These are phyloP conservation scores for Drosophila repleta DNA, from an alignment of 1,140 invertebrate genomes.

Conservation along the genomic window DNA sequence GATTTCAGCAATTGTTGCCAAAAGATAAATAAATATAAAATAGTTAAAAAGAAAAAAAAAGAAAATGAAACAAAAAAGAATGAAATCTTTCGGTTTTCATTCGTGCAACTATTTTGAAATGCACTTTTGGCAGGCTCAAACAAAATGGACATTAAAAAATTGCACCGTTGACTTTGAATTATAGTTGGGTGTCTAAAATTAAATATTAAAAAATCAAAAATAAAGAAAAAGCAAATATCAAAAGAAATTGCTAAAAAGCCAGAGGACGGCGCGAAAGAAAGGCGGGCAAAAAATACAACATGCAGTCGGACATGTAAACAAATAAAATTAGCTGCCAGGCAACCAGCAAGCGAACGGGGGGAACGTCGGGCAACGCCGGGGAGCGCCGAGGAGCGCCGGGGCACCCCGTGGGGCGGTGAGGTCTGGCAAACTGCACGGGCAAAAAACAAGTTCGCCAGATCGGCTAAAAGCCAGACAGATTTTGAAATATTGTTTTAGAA, in stretches of 20 bases:
- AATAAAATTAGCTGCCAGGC: conserved; percentile 80
- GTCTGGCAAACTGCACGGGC: conserved; percentile 45
- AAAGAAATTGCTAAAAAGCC: conserved; percentile 62
- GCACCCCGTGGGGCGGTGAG: background rate
- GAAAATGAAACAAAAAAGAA: too few relatives aligned
- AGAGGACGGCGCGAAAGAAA: conserved; percentile 33
- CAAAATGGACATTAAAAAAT: conserved; percentile 75
- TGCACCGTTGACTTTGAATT: conserved; percentile 81
- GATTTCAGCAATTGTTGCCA: conserved; percentile 39
- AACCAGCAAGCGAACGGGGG: conserved; percentile 16
- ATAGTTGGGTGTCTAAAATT: conserved; percentile 77
- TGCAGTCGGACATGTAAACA: conserved; percentile 81
- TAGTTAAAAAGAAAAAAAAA: conserved; percentile 10
- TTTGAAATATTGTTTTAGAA: conserved; percentile 82
- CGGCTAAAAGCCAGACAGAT: conserved; percentile 81
- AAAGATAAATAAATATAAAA: conserved; percentile 11
- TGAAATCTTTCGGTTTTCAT: too few relatives aligned
- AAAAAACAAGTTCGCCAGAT: conserved; percentile 80
- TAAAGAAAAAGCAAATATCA: conserved; percentile 21
- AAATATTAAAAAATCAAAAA: conserved; percentile 72
- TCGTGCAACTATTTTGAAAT: conserved; percentile 33
- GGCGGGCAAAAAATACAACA: conserved; percentile 68
- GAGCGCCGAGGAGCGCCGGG: background rate
- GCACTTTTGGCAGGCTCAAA: conserved; percentile 61
- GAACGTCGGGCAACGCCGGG: conserved; percentile 5